Evolutionary conservation across 2,113 vertebrate species (phyloP), one percentile per base, ranked within the genome.

Genomic region (Chloebia gouldiae): DNA sequence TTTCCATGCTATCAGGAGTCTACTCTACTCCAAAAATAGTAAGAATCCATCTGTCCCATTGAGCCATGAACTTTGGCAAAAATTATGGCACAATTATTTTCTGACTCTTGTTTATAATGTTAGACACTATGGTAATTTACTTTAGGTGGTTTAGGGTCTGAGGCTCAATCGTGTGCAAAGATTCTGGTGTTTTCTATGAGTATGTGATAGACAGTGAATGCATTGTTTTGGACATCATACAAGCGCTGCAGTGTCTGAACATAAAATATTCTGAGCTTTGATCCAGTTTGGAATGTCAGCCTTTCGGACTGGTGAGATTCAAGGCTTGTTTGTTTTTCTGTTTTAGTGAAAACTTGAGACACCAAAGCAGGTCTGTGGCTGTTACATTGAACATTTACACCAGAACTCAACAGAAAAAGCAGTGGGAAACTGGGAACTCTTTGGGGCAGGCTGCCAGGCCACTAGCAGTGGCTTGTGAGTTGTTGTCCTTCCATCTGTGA

Each of bases 341-440:
- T 39, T 56, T 45, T 14, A 50, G 25, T 72, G 42, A 44, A 78
- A 63, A 15, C 51, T 37, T 59, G 61, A 17, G 33, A 40, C 28
- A 24, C 17, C 6, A 54, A 81, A 76, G 25, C 17, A 47, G 8
- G 14, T 64, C 30, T 85, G 39, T 37, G 44, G 0, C 23, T 82
- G 13, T 68, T 54, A 64, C 3, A 4, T 0, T 30, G 44, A 47
- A 40, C 12, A 57, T 25, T 45, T 3, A 1, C 23, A 28, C 3
- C 16, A 39, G 23, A 79, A 82, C 23, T 64, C 0, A 0, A 11
- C 49, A 82, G 50, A 30, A 0, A 2, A 27, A 33, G 25, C 2
- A 1, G 10, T 59, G 9, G 21, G 21, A 37, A 80, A 20, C 49
- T 31, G 49, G 18, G 4, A 33, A 3, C 16, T 15, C 24, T 50